These are phyloP conservation scores for Periophthalmodon schlosseri DNA, from an alignment of 2,113 vertebrate genomes.

Conservation along the genomic window DNA sequence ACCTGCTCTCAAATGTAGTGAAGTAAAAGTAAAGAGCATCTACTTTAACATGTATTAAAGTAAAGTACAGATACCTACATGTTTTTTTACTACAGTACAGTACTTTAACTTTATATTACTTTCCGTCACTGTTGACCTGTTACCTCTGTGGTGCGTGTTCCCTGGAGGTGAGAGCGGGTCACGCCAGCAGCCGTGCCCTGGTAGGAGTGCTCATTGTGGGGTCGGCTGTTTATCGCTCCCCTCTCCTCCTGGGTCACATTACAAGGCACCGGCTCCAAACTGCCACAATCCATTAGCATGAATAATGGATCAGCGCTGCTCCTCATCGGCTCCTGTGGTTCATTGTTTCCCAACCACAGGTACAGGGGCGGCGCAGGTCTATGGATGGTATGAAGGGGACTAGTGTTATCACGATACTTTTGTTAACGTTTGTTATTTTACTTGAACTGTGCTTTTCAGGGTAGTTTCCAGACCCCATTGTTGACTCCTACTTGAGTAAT, in stretches of 20 bases:
- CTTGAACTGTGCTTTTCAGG: too few species aligned
- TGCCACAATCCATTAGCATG: slow-evolving; percentile 80
- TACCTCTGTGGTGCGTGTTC: neutral
- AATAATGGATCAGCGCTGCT: slow-evolving; percentile 77
- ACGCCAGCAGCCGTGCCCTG: slow-evolving; percentile 31
- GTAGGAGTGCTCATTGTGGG: slow-evolving; percentile 33
- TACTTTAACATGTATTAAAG: too few species aligned
- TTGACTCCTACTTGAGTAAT: too few species aligned
- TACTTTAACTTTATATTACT: too few species aligned
- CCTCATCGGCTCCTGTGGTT: slow-evolving; percentile 42
- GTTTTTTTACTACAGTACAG: too few species aligned
- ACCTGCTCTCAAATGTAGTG: too few species aligned
- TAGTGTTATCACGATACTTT: too few species aligned
- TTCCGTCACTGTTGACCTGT: neutral
- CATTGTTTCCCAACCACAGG: slow-evolving; percentile 3
- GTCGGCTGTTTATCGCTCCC: slow-evolving; percentile 49
- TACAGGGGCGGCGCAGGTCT: neutral
- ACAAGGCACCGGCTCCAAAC: slow-evolving; percentile 72
- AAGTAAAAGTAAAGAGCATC: too few species aligned
- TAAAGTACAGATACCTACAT: too few species aligned
- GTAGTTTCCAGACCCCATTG: too few species aligned
- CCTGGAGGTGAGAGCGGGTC: slow-evolving; percentile 1
- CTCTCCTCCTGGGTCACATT: slow-evolving; percentile 71
- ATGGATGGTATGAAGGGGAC: too few species aligned
- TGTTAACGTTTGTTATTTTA: too few species aligned